Percentiles rank a stretch among this genome's conserved stretches.
phyloP scores from a whole-genome alignment of 2,888 invertebrate genomes.

The Uropetala carovei region DNA sequence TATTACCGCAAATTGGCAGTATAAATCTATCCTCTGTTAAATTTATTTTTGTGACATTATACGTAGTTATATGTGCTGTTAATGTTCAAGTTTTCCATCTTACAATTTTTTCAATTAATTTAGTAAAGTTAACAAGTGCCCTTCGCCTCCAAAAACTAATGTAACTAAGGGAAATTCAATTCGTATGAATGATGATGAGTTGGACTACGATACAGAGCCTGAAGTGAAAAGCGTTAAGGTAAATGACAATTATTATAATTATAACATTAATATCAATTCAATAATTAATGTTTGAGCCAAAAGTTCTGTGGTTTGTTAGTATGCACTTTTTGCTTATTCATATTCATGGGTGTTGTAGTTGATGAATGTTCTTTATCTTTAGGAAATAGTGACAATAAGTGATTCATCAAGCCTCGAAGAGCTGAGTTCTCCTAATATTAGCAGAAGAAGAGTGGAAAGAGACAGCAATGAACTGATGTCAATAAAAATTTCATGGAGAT shows the following conservation, averaged over 20 bases:
- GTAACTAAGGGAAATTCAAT: no score
- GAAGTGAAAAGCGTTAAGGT: neutral
- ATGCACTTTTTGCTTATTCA: neutral
- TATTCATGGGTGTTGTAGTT: neutral
- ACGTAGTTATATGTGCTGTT: neutral
- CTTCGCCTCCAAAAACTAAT: no score
- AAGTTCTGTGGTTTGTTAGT: neutral
- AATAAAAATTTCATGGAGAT: conserved; percentile 30
- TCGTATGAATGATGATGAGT: no score
- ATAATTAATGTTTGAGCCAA: neutral
- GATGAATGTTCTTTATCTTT: neutral
- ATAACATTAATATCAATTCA: neutral
- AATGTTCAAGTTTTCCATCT: no score
- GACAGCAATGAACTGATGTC: conserved; percentile 41
- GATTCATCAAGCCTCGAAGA: conserved; percentile 35
- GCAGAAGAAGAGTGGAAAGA: neutral
- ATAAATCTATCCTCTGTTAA: neutral
- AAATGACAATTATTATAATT: neutral
- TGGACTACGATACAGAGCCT: neutral
- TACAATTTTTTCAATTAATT: no score
- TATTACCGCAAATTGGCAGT: neutral
- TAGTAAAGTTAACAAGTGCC: no score
- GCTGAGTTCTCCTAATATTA: neutral
- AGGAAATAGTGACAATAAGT: neutral
- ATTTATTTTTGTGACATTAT: neutral